Evolutionary conservation across 2,113 vertebrate species (phyloP).

Genomic region (Callipepla californica): DNA sequence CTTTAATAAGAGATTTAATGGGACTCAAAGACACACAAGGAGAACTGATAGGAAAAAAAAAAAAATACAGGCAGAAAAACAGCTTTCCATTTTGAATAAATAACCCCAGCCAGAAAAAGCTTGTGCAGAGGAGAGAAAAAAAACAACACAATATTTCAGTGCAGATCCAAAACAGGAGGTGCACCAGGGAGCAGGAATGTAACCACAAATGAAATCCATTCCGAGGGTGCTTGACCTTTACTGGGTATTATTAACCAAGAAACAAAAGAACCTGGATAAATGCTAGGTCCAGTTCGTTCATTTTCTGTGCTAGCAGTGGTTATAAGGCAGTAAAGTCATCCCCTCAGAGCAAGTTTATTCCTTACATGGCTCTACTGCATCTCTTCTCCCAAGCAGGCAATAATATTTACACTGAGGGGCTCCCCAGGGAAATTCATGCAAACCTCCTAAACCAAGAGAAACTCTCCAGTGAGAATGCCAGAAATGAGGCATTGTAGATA

Average conservation of each 20-base stretch:
- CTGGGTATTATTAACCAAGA: not conserved
- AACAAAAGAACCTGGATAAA: slow-evolving; percentile 5
- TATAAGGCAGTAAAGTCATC: not conserved
- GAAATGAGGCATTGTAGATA: not conserved
- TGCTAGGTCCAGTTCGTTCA: not conserved
- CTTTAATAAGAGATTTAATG: not conserved
- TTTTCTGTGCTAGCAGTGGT: not conserved
- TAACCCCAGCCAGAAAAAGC: not conserved
- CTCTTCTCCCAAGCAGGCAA: not conserved
- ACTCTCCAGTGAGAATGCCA: not conserved
- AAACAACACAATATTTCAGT: not conserved
- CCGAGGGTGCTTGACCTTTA: slow-evolving; percentile 9
- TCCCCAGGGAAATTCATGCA: not conserved
- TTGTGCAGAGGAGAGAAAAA: not conserved
- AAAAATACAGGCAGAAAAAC: not conserved
- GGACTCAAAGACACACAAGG: not conserved
- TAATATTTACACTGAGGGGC: not conserved
- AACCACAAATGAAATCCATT: slow-evolving; percentile 17
- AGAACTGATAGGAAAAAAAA: not conserved
- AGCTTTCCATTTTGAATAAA: not conserved
- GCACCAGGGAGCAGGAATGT: not conserved
- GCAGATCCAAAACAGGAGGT: not conserved
- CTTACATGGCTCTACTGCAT: not conserved
- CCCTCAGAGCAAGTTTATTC: not conserved
- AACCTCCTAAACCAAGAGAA: not conserved